Evolutionary conservation across 2,797 vertebrate species (phyloP).

Genomic region (Neomorphus geoffroyi): DNA sequence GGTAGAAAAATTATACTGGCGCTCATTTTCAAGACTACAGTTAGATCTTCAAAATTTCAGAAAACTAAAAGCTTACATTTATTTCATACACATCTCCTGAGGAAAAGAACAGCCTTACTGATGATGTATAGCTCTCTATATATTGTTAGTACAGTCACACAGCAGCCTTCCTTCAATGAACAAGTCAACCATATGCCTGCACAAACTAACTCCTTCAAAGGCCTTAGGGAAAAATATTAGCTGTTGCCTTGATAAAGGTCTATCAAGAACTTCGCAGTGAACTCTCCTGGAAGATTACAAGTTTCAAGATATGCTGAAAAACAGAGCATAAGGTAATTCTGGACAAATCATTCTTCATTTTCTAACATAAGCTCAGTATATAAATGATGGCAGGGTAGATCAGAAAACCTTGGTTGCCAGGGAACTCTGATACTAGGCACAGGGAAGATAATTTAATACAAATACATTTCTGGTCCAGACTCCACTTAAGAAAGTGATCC

Average conservation of each 20-base stretch:
- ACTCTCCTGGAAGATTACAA: neutral
- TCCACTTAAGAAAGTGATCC: neutral
- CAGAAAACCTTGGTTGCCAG: neutral
- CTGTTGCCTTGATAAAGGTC: neutral
- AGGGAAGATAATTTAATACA: neutral
- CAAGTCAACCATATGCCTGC: neutral
- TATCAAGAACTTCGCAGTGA: neutral
- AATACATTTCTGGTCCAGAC: neutral
- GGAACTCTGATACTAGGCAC: neutral
- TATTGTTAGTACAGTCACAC: neutral
- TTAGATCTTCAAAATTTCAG: neutral
- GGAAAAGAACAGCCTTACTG: neutral
- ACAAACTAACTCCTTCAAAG: neutral
- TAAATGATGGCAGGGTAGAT: neutral
- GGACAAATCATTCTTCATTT: neutral
- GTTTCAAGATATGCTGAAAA: neutral
- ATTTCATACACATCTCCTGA: neutral
- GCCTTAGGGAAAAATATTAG: neutral
- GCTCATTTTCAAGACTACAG: neutral
- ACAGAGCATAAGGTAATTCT: neutral
- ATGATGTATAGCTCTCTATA: neutral
- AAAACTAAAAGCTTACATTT: neutral
- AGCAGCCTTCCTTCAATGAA: neutral
- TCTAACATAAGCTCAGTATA: neutral
- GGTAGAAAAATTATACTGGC: neutral